Evolutionary conservation across 2,888 invertebrate genomes (phyloP), one percentile per base, ranked within the genome.

Genomic region (Microchrysa polita): DNA sequence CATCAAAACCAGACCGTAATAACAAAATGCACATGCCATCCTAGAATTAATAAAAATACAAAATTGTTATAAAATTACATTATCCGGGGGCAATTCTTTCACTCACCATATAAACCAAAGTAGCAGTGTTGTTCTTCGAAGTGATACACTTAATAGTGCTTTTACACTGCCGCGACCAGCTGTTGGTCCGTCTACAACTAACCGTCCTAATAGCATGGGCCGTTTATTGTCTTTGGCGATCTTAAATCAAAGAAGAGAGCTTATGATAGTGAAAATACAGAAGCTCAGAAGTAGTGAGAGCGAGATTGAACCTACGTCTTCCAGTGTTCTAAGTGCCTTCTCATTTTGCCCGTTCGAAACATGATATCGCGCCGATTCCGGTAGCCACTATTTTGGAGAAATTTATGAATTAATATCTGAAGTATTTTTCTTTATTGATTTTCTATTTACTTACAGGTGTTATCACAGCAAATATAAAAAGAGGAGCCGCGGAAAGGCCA

Each of bases 1-100:
- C 92, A 97, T 94, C 73, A 97, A 85, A 7, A 97, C 97, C 48
- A 97, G 88, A 0, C 97, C 97, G 82, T 97, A 97, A 84, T 97
- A 97, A 82, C 95, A 95, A 86, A 97, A 97, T 0, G 97, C 95
- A 83, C 96, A 96, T 0, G 93, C 89, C 89, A 95, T 92, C 95
- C 95, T 95, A 80, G 5, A 79, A 79, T 75, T 69, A 7, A 34
- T n/a, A n/a, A n/a, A n/a, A n/a, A n/a, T n/a, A n/a, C n/a, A n/a
- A n/a, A n/a, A n/a, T n/a, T n/a, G n/a, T n/a, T n/a, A n/a, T n/a
- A n/a, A n/a, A n/a, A n/a, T n/a, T n/a, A n/a, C n/a, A n/a, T n/a
- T n/a, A n/a, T n/a, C n/a, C n/a, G n/a, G n/a, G n/a, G n/a, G n/a
- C n/a, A n/a, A n/a, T n/a, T n/a, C n/a, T n/a, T n/a, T n/a, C n/a